Conservation (phyloP, 2,888 invertebrate genomes). For the Nephrotoma flavescens region DNA sequence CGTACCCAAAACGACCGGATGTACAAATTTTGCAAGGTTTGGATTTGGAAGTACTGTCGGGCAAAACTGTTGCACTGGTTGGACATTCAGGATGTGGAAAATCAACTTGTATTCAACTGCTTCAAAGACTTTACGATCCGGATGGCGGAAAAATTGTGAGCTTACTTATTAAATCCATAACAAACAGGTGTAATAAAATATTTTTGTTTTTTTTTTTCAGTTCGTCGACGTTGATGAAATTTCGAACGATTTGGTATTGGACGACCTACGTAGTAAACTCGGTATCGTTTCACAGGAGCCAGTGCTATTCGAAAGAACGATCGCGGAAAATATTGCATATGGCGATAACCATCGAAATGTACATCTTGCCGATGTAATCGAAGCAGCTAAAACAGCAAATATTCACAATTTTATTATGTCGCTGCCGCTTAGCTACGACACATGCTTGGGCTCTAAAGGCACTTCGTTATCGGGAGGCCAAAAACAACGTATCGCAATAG, state of each 20-base stretch:
- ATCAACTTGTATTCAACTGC: slow-evolving; percentile 63
- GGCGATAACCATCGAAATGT: slow-evolving; percentile 59
- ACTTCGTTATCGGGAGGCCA: slow-evolving; percentile 74
- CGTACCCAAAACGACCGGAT: slow-evolving; percentile 68
- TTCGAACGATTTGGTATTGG: slow-evolving; percentile 42
- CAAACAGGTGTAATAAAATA: not conserved
- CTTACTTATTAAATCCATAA: not conserved
- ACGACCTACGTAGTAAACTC: slow-evolving; percentile 53
- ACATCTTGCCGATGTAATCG: slow-evolving; percentile 54
- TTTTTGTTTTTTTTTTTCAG: slow-evolving; percentile 13
- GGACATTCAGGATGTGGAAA: slow-evolving; percentile 69
- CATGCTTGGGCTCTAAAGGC: slow-evolving; percentile 59
- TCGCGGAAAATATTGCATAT: slow-evolving; percentile 76
- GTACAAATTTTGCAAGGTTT: slow-evolving; percentile 57
- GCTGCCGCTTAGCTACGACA: slow-evolving; percentile 63
- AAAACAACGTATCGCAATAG: slow-evolving; percentile 75
- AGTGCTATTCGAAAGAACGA: slow-evolving; percentile 64
- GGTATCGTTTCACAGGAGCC: slow-evolving; percentile 81
- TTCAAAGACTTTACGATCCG: slow-evolving; percentile 69
- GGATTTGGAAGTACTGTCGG: slow-evolving; percentile 47
- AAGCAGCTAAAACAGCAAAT: slow-evolving; percentile 60
- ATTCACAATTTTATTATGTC: slow-evolving; percentile 62
- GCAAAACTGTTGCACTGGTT: slow-evolving; percentile 58
- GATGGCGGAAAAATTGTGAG: slow-evolving; percentile 45
- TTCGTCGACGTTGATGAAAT: slow-evolving; percentile 41